Conservation (phyloP, 2,888 invertebrate genomes). For the Agonopterix heracliana region DNA sequence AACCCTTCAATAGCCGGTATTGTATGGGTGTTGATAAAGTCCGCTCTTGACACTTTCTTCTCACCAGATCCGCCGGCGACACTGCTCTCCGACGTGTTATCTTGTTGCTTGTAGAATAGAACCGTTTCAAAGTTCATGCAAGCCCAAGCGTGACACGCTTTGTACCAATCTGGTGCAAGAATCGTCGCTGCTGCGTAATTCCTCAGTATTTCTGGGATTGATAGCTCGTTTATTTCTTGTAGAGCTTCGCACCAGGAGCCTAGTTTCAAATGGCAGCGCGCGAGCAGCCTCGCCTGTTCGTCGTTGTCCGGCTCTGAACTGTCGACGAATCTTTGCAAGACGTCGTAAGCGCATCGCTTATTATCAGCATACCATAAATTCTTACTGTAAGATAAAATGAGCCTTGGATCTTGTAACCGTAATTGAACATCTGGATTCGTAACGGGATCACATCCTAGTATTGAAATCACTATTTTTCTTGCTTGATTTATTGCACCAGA, state of each 20-base stretch:
- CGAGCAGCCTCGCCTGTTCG: conserved; percentile 76
- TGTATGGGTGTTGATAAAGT: conserved; percentile 78
- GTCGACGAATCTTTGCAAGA: conserved; percentile 86
- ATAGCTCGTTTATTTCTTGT: conserved; percentile 87
- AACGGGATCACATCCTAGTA: conserved; percentile 87
- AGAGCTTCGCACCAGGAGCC: conserved; percentile 96
- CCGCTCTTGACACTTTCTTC: conserved; percentile 58
- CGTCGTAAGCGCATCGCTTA: conserved; percentile 84
- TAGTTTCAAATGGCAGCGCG: conserved; percentile 93
- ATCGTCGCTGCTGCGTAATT: conserved; percentile 90
- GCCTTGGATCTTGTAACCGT: conserved; percentile 87
- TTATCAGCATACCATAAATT: conserved; percentile 94
- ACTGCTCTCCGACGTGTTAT: conserved; percentile 62
- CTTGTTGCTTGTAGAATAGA: conserved; percentile 75
- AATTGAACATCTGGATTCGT: conserved; percentile 80
- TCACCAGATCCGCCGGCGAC: conserved; percentile 60
- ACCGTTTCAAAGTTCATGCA: conserved; percentile 98
- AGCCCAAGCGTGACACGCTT: conserved; percentile 99
- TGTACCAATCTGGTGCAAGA: conserved; percentile 93
- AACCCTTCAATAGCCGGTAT: conserved; percentile 97
- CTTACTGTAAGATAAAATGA: conserved; percentile 96
- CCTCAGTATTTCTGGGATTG: conserved; percentile 83
- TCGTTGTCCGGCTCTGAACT: conserved; percentile 67
- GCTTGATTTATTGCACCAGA: conserved; percentile 91
- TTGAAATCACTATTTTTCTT: conserved; percentile 92